Conservation (phyloP, 2,888 invertebrate species). For the Erebia ligea region DNA sequence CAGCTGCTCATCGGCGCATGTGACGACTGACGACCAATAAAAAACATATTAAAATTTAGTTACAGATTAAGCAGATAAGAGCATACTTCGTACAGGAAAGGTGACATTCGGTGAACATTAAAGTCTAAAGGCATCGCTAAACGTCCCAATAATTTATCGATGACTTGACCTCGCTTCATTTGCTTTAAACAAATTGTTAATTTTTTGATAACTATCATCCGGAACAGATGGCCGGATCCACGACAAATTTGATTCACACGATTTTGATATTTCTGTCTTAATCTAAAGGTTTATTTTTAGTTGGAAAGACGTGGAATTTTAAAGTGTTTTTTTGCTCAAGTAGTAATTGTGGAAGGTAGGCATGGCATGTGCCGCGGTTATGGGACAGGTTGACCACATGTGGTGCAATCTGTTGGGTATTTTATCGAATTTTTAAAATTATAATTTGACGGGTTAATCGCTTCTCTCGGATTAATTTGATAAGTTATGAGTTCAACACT, state of each 20-base stretch:
- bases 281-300: conserved; percentile 41
- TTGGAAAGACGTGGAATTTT: conserved; percentile 44
- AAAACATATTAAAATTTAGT: conserved; percentile 64
- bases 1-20: conserved; percentile 58
- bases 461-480: conserved; percentile 63
- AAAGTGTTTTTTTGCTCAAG: conserved; percentile 66
- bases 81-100: conserved; percentile 67
- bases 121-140: conserved; percentile 70
- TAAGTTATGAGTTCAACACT: conserved; percentile 57
- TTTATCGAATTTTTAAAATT: conserved; percentile 71
- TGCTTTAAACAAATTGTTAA: conserved; percentile 84
- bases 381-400: conserved; percentile 83
- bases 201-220: conserved; percentile 81
- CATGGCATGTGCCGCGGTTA: conserved; percentile 80
- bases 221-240: conserved; percentile 74
- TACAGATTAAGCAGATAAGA: conserved; percentile 71
- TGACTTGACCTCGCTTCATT: conserved; percentile 77
- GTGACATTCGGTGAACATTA: conserved; percentile 80
- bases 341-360: conserved; percentile 73
- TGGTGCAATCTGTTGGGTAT: conserved; percentile 76
- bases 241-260: conserved; percentile 34
- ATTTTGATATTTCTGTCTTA: conserved; percentile 43
- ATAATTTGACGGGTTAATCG: conserved; percentile 68
- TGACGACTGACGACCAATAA: conserved; percentile 53
- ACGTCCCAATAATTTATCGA: conserved; percentile 77